Base-by-base conservation (phyloP, 2,888 invertebrate species). In the Epinotia ramella region DNA sequence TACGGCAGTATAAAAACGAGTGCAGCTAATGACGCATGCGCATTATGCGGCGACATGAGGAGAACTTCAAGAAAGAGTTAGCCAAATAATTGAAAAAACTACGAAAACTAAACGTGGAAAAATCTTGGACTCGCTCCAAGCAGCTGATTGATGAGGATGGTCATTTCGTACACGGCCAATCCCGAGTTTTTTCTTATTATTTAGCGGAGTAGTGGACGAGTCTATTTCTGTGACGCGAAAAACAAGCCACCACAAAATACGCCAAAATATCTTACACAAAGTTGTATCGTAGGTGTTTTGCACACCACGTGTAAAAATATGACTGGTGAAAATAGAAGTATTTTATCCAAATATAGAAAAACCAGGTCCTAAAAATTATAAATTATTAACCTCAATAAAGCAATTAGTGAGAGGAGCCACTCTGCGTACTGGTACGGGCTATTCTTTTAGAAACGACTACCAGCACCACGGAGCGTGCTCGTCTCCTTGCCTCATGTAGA, bases 61-160 rank as follows among this genome's bases (percentile, higher is more conserved):
- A 59, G 56, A 65, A 65, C 44, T 71, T 70, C 53, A 72, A 72
- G 73, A 90, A 88, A 87, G 87, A 85, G 86, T 87, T 86, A 86
- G 88, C 88, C 84, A 86, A 91, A 92, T 91, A 91, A 92, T 90
- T 89, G 87, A 89, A 91, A 91, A 83, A 93, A 92, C 93, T 93
- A 89, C 87, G 86, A 92, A 93, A 93, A 89, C 91, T 94, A 93
- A 94, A 93, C 94, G 93, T 92, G 92, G 93, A 94, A 94, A 94
- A 94, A 93, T 91, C 86, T 94, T 94, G 94, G 94, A 92, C 87
- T 81, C 85, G 85, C 84, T 93, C 94, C 94, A 94, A 94, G 90
- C 91, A 93, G 93, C 93, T 94, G 94, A 94, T 94, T 94, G 94
- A 94, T 94, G 94, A 94, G 94, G 94, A 94, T 94, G 94, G 94